Evolutionary conservation across 2,888 invertebrate genomes (phyloP), one percentile per base, ranked within the genome.

Genomic region (Muschampia plurimacula): DNA sequence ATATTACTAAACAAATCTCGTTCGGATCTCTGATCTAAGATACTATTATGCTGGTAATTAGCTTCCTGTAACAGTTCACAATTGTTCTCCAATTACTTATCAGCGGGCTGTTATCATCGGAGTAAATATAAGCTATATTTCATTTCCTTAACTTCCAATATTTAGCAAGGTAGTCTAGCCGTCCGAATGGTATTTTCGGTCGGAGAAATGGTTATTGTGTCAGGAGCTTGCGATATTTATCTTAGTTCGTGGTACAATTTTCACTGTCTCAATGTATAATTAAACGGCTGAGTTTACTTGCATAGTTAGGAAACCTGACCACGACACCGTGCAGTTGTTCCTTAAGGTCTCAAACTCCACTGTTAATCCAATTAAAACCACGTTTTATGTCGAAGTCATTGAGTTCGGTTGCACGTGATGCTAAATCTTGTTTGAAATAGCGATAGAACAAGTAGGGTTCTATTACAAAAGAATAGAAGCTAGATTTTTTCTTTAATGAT

Each of bases 251-350:
- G 67, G 57, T 63, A 72, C 72, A 63, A 71, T 72, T 75, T 73
- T 67, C 75, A 79, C 82, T 84, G 84, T 85, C 79, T 83, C 83
- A 84, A 84, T 79, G 77, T 74, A 78, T 78, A 82, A 81, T 82
- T 80, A 84, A 78, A 79, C 76, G 78, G 79, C 77, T 75, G 49
- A 75, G 78, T 77, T 78, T 77, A 76, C 79, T 83, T 83, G 82
- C 82, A 80, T 78, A 81, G 80, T 81, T 81, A 82, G 83, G 86
- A 84, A 87, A 88, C 86, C 83, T 84, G 84, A 88, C 85, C 83
- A 83, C 83, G 64, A 68, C 64, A 64, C 28, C 78, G 77, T 28
- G 57, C 80, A 77, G 71, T 77, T 36, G 77, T 78, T 55, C 69
- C 70, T 39, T 67, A 69, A 70, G 67, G 72, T 67, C 72, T 67